Evolutionary conservation across 2,113 vertebrate genomes (phyloP).

Genomic region (Albula glossodonta): DNA sequence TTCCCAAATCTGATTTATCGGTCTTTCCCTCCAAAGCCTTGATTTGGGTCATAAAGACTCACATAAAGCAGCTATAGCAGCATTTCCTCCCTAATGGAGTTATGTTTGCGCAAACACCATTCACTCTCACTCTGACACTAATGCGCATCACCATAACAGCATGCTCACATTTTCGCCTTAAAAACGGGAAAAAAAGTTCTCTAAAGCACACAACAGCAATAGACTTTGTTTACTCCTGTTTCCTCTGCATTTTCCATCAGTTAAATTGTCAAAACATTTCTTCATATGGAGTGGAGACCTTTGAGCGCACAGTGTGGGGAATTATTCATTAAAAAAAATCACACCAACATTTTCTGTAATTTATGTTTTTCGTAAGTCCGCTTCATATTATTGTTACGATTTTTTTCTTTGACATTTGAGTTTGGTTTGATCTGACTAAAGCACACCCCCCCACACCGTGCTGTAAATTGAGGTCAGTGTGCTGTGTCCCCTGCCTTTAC

Average conservation of each 20-base stretch:
- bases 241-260: background rate
- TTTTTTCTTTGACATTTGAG: background rate
- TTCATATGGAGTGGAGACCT: background rate
- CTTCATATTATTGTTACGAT: no score
- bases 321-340: background rate
- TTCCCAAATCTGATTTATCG: background rate
- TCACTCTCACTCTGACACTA: background rate
- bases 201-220: background rate
- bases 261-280: background rate
- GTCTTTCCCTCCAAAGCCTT: background rate
- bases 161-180: background rate
- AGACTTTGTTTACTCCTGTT: no score
- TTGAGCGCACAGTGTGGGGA: background rate
- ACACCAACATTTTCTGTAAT: background rate
- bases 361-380: background rate
- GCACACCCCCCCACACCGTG: no score
- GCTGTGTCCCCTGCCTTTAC: background rate
- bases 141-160: background rate
- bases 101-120: constrained; percentile 1
- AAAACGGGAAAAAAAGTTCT: background rate
- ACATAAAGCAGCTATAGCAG: background rate
- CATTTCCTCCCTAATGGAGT: constrained; percentile 7
- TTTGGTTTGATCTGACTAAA: background rate
- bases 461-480: background rate
- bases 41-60: background rate